Evolutionary conservation across 2,888 invertebrate species (phyloP), one percentile per base, ranked within the genome.

Genomic region (Tetrapedia diversipes): DNA sequence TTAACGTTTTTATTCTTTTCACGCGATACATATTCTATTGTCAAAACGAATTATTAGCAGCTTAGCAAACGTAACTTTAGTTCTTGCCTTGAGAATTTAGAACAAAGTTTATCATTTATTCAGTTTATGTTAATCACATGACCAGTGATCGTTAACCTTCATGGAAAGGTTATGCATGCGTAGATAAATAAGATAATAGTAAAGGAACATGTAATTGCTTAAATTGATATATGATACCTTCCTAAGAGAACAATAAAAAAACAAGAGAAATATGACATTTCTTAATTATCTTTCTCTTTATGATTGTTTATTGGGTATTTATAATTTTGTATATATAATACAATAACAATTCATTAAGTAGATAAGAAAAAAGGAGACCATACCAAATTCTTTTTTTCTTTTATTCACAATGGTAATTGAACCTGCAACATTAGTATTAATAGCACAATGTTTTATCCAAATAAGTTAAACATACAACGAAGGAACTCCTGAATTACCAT

Each of bases 381-480:
- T n/a, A n/a, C n/a, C n/a, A n/a, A n/a, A n/a, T n/a, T n/a, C n/a
- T n/a, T n/a, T n/a, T n/a, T n/a, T n/a, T n/a, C n/a, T n/a, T n/a
- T n/a, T n/a, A n/a, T n/a, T n/a, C n/a, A n/a, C n/a, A n/a, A 87
- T 70, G 87, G 88, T 89, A 86, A 89, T 89, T 87, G 89, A 89
- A 89, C 88, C 86, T 88, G 79, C 88, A 88, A 88, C 88, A 86
- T 89, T 89, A 86, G 89, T 89, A 87, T 89, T 89, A 89, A 88
- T 89, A 90, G 87, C 88, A 88, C 88, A 87, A 89, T 87, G 88
- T 88, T 89, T 88, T 89, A 87, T 88, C 89, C 87, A 88, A 84
- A 87, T 89, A 87, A 89, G 88, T 88, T 89, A 89, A 89, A n/a
- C n/a, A n/a, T n/a, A n/a, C n/a, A n/a, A n/a, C n/a, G n/a, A n/a